Percentiles rank a stretch among this genome's conserved stretches.
phyloP scores from a whole-genome alignment of 2,113 vertebrate genomes.

The Cebus imitator region DNA sequence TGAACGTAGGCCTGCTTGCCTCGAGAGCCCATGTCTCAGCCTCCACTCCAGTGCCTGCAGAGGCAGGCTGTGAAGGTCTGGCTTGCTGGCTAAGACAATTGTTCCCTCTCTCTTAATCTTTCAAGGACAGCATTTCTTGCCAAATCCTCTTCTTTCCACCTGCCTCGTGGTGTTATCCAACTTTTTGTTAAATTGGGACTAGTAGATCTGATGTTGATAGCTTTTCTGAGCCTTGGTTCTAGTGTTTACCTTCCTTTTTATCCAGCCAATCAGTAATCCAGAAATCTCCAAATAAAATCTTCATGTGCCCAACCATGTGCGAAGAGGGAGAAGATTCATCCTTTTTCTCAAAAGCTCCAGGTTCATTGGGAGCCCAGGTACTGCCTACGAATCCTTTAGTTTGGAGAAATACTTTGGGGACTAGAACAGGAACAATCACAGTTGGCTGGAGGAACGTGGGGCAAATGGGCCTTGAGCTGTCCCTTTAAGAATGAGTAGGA shows the following conservation, averaged over 20 bases:
- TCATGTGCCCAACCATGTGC: neutral
- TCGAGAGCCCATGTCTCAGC: neutral
- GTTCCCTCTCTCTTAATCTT: neutral
- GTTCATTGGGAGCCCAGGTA: neutral
- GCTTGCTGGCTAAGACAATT: neutral
- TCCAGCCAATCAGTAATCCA: neutral
- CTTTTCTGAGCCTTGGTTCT: neutral
- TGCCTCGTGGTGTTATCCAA: neutral
- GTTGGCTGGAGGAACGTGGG: neutral
- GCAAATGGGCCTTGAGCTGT: neutral
- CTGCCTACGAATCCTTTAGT: neutral
- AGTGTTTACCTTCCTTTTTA: neutral
- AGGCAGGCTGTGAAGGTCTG: neutral
- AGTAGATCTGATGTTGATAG: neutral
- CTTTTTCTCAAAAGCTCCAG: neutral
- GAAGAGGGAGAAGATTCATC: neutral
- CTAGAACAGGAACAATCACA: neutral
- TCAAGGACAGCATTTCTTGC: neutral
- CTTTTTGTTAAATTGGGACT: neutral
- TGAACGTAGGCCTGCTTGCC: neutral
- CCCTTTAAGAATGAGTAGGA: neutral
- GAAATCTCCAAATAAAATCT: neutral
- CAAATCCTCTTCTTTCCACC: neutral
- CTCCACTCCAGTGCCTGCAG: neutral
- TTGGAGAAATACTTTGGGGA: neutral